Evolutionary conservation across 1,140 invertebrate genomes (phyloP).

Genomic region (Drosophila paulistorum): DNA sequence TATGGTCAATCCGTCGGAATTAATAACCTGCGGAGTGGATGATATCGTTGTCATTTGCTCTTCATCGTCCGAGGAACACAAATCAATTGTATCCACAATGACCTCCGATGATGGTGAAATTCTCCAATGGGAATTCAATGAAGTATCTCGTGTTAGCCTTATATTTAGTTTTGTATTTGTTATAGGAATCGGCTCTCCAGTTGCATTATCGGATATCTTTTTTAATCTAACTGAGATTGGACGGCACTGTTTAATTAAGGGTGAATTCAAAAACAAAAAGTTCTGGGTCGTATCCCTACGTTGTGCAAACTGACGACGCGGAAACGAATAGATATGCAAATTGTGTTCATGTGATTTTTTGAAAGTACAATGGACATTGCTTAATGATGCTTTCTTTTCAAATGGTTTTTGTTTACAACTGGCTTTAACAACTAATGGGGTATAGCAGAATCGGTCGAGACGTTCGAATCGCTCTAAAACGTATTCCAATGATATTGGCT

Average conservation of each 20-base stretch:
- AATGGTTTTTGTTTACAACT: slow-evolving; percentile 84
- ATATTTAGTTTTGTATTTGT: slow-evolving; percentile 74
- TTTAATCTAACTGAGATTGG: slow-evolving; percentile 83
- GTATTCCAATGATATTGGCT: slow-evolving; percentile 83
- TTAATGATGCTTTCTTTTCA: slow-evolving; percentile 76
- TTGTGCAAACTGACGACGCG: slow-evolving; percentile 75
- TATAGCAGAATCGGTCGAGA: slow-evolving; percentile 84
- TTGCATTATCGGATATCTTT: slow-evolving; percentile 74
- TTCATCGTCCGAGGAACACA: slow-evolving; percentile 85
- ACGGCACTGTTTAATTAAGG: slow-evolving; percentile 81
- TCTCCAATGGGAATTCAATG: slow-evolving; percentile 74
- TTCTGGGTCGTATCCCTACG: slow-evolving; percentile 63
- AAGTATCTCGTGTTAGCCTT: slow-evolving; percentile 75
- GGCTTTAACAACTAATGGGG: slow-evolving; percentile 81
- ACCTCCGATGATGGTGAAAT: slow-evolving; percentile 75
- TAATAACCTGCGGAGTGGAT: slow-evolving; percentile 27
- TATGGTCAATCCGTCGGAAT: slow-evolving; percentile 37
- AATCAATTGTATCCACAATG: slow-evolving; percentile 84
- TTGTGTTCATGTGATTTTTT: slow-evolving; percentile 78
- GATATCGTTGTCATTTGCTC: slow-evolving; percentile 33
- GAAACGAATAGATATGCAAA: slow-evolving; percentile 84
- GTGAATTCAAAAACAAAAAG: slow-evolving; percentile 75
- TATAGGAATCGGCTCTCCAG: slow-evolving; percentile 77
- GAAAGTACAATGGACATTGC: slow-evolving; percentile 83
- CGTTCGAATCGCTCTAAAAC: slow-evolving; percentile 84